These are phyloP conservation scores for Lepidonotus clava DNA, from an alignment of 2,888 invertebrate genomes.

Conservation along the genomic window DNA sequence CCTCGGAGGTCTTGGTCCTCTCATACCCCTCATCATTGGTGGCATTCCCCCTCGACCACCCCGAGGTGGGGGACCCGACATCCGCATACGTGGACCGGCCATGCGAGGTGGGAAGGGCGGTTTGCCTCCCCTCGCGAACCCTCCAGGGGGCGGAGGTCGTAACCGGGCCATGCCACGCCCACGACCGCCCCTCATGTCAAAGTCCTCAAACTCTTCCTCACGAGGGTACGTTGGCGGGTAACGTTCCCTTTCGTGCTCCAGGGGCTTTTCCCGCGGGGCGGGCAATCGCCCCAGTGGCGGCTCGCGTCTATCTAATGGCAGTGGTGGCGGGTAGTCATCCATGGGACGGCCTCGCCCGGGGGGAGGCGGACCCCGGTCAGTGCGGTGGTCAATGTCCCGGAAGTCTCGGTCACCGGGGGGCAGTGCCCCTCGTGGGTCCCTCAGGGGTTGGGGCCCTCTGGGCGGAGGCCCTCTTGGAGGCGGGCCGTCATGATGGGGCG, in stretches of 20 bases:
- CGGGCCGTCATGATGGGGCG: background rate
- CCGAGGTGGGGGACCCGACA: background rate
- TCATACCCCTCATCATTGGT: slow-evolving; percentile 11
- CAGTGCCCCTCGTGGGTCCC: background rate
- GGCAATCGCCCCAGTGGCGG: background rate
- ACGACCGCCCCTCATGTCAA: slow-evolving; percentile 11
- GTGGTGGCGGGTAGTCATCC: background rate
- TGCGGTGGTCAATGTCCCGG: background rate
- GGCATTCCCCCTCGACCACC: background rate
- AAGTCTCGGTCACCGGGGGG: background rate
- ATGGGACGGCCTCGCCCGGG: background rate
- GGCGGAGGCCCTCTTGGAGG: background rate
- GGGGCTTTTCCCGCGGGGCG: background rate
- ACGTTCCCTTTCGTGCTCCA: background rate
- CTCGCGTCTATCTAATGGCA: background rate
- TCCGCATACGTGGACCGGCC: background rate
- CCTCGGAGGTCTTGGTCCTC: background rate
- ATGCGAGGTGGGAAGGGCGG: background rate
- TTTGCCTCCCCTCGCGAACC: background rate
- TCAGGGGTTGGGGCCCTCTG: background rate
- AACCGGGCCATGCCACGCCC: background rate
- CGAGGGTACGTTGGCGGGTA: background rate
- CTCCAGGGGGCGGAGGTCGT: background rate
- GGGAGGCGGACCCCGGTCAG: background rate
- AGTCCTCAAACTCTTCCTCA: slow-evolving; percentile 20